Evolutionary conservation across 1,140 invertebrate genomes (phyloP).

Genomic region (Rhizoglyphus robini): DNA sequence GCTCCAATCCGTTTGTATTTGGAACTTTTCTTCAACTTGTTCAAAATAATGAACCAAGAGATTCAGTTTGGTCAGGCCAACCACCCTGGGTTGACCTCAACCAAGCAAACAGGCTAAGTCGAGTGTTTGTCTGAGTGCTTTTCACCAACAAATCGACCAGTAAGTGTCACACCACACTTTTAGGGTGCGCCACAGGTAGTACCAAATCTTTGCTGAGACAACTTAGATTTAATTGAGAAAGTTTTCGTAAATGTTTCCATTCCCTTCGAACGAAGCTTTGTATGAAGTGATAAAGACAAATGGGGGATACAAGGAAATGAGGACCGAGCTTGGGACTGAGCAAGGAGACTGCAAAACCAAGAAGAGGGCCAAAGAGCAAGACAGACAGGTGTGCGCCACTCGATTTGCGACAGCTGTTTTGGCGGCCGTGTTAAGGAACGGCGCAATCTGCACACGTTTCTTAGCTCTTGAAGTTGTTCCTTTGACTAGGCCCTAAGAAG

Average conservation of each 20-base stretch:
- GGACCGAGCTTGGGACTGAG: neutral
- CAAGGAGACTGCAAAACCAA: neutral
- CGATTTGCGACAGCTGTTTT: constrained; percentile 11
- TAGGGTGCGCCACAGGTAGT: neutral
- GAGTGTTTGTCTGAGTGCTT: neutral
- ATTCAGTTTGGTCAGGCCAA: no score
- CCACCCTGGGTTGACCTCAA: constrained; percentile 11
- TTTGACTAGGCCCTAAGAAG: constrained; percentile 3
- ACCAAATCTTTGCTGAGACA: neutral
- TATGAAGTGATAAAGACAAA: neutral
- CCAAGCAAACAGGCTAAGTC: neutral
- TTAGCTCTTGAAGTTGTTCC: neutral
- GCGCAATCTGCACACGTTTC: constrained; percentile 8
- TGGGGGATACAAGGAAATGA: neutral
- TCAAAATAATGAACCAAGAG: no score
- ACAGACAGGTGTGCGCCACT: constrained; percentile 8
- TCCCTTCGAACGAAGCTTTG: neutral
- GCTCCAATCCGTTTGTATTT: no score
- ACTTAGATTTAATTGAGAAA: neutral
- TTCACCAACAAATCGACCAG: no score
- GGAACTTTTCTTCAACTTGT: no score
- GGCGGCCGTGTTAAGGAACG: neutral
- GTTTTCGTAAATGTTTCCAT: no score
- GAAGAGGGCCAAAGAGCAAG: neutral
- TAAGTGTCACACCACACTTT: neutral